phyloP scores from a whole-genome alignment of 2,113 vertebrate genomes.

The Circaetus gallicus region DNA sequence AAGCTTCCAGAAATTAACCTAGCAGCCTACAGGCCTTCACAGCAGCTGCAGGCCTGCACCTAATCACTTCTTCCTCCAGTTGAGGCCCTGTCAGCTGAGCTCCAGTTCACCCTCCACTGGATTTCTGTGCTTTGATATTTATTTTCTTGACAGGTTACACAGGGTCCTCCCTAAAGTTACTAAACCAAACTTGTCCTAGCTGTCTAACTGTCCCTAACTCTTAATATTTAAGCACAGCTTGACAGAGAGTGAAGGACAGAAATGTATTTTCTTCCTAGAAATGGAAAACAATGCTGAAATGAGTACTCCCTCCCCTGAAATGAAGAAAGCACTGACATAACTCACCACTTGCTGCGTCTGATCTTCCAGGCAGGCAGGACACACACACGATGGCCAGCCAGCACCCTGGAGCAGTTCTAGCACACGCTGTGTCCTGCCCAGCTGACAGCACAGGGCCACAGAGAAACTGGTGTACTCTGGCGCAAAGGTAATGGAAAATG shows the following conservation, averaged over 20 bases:
- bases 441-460: not conserved
- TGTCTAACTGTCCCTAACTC: not conserved
- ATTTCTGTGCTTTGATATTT: not conserved
- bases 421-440: accelerated
- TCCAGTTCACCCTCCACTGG: not conserved
- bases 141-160: not conserved
- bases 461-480: not conserved
- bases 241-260: not conserved
- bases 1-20: not conserved
- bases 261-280: not conserved
- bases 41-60: not conserved
- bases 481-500: not conserved
- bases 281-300: not conserved
- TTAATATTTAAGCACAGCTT: not conserved
- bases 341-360: not conserved
- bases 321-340: not conserved
- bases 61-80: not conserved
- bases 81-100: not conserved
- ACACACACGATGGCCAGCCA: accelerated
- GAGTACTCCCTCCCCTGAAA: not conserved
- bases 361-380: not conserved
- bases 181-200: not conserved
- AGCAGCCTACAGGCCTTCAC: not conserved
- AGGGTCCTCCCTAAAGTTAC: not conserved
- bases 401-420: not conserved